Conservation (phyloP, 2,113 vertebrate genomes). For the Phaetusa simplex region DNA sequence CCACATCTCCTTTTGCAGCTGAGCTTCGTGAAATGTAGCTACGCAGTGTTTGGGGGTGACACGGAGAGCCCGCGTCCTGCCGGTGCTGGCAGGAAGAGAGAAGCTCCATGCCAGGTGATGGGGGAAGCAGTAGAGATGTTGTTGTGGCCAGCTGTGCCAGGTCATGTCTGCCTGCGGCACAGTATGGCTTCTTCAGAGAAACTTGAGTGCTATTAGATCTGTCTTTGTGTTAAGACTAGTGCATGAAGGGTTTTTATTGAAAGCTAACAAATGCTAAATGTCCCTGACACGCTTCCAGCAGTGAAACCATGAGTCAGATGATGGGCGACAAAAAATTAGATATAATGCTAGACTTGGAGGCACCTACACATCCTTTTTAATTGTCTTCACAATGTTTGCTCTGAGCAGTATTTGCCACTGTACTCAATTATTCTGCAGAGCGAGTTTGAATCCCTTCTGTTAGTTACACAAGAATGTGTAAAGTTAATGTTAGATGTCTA, state of each 20-base stretch:
- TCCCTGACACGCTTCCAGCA: not conserved
- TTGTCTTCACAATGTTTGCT: not conserved
- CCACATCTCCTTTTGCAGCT: not conserved
- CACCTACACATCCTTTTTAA: not conserved
- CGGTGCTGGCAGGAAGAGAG: not conserved
- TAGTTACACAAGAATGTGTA: not conserved
- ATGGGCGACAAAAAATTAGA: not conserved
- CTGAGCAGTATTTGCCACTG: not conserved
- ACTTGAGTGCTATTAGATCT: not conserved
- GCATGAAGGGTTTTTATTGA: not conserved
- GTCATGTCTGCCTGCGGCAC: not conserved
- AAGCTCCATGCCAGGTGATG: not conserved
- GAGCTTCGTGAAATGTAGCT: not conserved
- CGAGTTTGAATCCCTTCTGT: not conserved
- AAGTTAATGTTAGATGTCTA: not conserved
- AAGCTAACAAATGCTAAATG: not conserved
- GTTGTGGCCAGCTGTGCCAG: not conserved
- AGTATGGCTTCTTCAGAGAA: not conserved
- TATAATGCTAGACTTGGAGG: not conserved
- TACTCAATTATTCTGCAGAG: not conserved
- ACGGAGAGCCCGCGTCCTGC: rapidly evolving
- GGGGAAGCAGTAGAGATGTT: rapidly evolving
- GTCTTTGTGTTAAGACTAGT: not conserved
- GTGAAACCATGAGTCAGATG: not conserved
- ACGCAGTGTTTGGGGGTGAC: not conserved